These are phyloP conservation scores for Peromyscus polionotus DNA, from an alignment of 2,113 vertebrate species.

Conservation along the genomic window DNA sequence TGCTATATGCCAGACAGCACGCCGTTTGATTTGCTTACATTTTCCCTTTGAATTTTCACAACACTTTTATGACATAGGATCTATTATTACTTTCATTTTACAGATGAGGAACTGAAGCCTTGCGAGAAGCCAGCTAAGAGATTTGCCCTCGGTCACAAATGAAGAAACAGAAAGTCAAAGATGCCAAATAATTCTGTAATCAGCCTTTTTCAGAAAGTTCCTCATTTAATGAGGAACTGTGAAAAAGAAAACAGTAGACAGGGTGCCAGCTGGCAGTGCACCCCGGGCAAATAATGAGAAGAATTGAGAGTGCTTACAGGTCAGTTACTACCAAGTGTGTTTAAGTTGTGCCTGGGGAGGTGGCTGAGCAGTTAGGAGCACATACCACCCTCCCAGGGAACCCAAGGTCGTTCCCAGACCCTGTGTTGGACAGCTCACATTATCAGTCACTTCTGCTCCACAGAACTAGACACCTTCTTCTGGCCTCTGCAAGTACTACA, in stretches of 20 bases:
- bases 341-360: neutral
- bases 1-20: neutral
- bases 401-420: neutral
- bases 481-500: neutral
- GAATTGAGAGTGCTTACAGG: neutral
- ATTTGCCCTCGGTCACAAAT: constrained; percentile 8
- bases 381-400: neutral
- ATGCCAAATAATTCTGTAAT: constrained; percentile 7
- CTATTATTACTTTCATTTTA: constrained; percentile 39
- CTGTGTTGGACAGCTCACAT: neutral
- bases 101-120: constrained; percentile 23
- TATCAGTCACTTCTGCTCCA: neutral
- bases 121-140: neutral
- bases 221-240: constrained; percentile 13
- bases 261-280: neutral
- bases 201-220: constrained; percentile 22
- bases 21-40: neutral
- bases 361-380: neutral
- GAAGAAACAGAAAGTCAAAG: constrained; percentile 61
- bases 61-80: neutral
- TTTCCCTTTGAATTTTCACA: constrained; percentile 39
- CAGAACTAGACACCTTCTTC: neutral
- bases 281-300: neutral
- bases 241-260: neutral
- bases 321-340: constrained; percentile 6